Evolutionary conservation across 1,140 invertebrate species (phyloP).

Genomic region (Belonocnema kinseyi): DNA sequence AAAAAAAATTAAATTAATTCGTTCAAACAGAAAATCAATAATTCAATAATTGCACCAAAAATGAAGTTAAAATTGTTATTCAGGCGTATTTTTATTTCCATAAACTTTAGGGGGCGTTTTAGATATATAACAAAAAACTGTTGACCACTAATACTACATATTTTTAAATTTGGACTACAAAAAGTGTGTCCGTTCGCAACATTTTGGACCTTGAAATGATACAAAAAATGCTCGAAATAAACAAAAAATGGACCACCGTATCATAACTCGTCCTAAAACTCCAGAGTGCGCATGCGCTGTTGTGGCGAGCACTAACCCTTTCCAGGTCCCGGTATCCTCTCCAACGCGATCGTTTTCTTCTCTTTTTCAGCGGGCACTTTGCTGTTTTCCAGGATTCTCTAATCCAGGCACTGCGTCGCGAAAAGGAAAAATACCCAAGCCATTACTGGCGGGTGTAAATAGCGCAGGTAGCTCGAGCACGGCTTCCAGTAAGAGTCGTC

Average conservation of each 20-base stretch:
- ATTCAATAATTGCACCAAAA: too few species aligned
- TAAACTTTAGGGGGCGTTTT: too few species aligned
- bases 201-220: too few species aligned
- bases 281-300: constrained; percentile 71
- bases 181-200: too few species aligned
- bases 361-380: constrained; percentile 86
- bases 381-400: constrained; percentile 92
- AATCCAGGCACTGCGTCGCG: constrained; percentile 86
- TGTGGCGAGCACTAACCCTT: constrained; percentile 74
- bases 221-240: too few species aligned
- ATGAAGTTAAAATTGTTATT: too few species aligned
- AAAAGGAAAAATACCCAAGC: constrained; percentile 89
- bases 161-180: too few species aligned
- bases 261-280: constrained; percentile 34
- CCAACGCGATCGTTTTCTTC: constrained; percentile 75
- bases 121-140: too few species aligned
- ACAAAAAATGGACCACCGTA: background rate
- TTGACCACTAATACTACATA: too few species aligned
- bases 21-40: too few species aligned
- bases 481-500: constrained; percentile 76
- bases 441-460: constrained; percentile 86
- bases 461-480: constrained; percentile 72
- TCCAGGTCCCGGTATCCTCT: constrained; percentile 75
- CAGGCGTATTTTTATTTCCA: too few species aligned
- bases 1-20: too few species aligned